Evolutionary conservation across 2,888 invertebrate genomes (phyloP), one percentile per base, ranked within the genome.

Genomic region (Lobophora halterata): DNA sequence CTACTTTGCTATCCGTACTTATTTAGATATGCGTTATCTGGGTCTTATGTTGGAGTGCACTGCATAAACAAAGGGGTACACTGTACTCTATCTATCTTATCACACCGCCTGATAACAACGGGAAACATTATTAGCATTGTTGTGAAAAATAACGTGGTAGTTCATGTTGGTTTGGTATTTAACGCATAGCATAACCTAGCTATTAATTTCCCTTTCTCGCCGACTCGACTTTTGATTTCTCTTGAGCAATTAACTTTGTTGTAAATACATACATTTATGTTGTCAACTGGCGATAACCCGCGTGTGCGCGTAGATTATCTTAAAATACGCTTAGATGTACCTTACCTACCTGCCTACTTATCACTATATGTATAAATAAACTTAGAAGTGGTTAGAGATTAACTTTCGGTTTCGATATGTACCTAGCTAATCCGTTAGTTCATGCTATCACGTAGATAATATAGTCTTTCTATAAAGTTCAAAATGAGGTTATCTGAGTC

Each of bases 61-160:
- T 58, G 65, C 66, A 71, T 77, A 78, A 79, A 82, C 79, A 83
- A 80, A 77, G 74, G 76, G 72, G 71, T 70, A 71, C n/a, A 17
- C 74, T 74, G 66, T 73, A 68, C 66, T 66, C 40, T 80, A 82
- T 66, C 40, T 80, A 82, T 83, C 83, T 83, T 81, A 82, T 85
- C 83, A 63, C 43, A 53, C 46, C 60, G 62, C 36, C 65, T 71
- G 81, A 81, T 83, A 80, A 81, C 60, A 55, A 49, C 63, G 62
- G 55, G 65, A 65, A 68, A 71, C 71, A 69, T 75, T 71, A 70
- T 65, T 73, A 71, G 64, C 67, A 65, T 65, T 73, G 57, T 70
- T 65, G 60, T 65, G 60, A 65, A 70, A 63, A 65, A 64, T 57
- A 61, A 61, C 61, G 55, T 61, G 57, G 60, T 55, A 67, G 58